A percentile compares a stretch with the other conserved stretches of the same genome.
These are phyloP conservation scores for Nixonia krombeini DNA, from an alignment of 1,140 invertebrate species.

Conservation along the genomic window DNA sequence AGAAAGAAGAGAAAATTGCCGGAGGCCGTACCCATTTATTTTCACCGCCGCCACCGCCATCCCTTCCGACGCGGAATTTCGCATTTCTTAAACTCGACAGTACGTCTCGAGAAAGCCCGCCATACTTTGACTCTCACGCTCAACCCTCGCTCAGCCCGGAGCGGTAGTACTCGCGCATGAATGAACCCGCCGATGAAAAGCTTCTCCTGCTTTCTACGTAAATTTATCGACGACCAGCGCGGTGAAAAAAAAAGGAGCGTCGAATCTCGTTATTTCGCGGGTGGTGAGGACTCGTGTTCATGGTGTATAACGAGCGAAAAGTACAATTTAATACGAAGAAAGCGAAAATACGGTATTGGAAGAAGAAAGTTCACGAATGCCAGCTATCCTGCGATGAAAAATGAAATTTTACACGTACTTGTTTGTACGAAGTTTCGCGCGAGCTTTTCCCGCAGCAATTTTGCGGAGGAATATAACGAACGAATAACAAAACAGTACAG, in stretches of 20 bases:
- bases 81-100: constrained; percentile 58
- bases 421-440: too few species aligned
- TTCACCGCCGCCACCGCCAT: constrained; percentile 33
- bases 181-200: constrained; percentile 50
- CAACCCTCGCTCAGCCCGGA: constrained; percentile 23
- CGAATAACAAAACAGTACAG: too few species aligned
- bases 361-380: background rate
- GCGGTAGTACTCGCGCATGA: constrained; percentile 43
- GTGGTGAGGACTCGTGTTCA: constrained; percentile 4
- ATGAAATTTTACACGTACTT: too few species aligned
- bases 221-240: constrained; percentile 39
- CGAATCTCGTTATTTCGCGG: constrained; percentile 13
- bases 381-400: too few species aligned
- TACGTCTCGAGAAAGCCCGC: constrained; percentile 21
- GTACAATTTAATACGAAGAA: background rate
- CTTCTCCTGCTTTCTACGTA: constrained; percentile 37
- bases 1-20: constrained; percentile 24
- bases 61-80: constrained; percentile 55
- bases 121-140: constrained; percentile 22
- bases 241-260: constrained; percentile 13
- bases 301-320: background rate
- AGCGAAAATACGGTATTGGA: background rate
- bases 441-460: too few species aligned
- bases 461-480: too few species aligned
- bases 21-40: constrained; percentile 60